Base-by-base conservation (phyloP, 2,888 invertebrate genomes). In the Volucella zonaria region DNA sequence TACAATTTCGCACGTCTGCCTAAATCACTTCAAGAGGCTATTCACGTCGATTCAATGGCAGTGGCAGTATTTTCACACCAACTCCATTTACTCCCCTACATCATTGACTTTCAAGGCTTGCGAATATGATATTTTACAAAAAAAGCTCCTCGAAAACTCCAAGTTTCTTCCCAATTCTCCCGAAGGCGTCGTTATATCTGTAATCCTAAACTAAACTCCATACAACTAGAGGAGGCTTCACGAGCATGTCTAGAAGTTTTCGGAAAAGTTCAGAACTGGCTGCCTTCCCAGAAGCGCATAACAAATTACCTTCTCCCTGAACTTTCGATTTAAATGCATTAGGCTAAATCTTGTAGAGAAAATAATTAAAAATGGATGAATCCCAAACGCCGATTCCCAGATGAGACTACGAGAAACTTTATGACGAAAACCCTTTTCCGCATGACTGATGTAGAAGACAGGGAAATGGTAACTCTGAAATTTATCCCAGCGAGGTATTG, bases 361-460 rank as follows among this genome's bases (percentile, higher is more conserved):
- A 75, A 71, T 80, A 80, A 80, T 80, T 80, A 83, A 83, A 83
- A 64, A 76, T 80, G 61, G 58, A 83, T 70, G 71, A 71, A 75
- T 71, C 54, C 56, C 38, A 52, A 40, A 42, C 42, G 23, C 49
- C 42, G 23, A 45, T 18, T 40, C 75, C 58, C 51, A 45, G 52
- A 43, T 52, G 77, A 56, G 56, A 42, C 18, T 47, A 70, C 3
- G 47, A 47, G 6, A 42, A 61, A 62, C 56, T 78, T 78, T 62
- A 70, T 62, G 68, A 23, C 54, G 56, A 56, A 52, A 76, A 68
- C 68, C 61, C 76, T 61, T 76, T 68, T 54, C 52, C 45, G n/a
- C 61, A n/a, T 51, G 15, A 15, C 18, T 8, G 31, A 31, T 31
- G 31, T 0, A 31, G 31, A 31, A 1, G 6, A 31, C 14, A n/a